These are phyloP conservation scores for Laticauda laticaudata DNA, from an alignment of 2,113 vertebrate species.

Conservation along the genomic window DNA sequence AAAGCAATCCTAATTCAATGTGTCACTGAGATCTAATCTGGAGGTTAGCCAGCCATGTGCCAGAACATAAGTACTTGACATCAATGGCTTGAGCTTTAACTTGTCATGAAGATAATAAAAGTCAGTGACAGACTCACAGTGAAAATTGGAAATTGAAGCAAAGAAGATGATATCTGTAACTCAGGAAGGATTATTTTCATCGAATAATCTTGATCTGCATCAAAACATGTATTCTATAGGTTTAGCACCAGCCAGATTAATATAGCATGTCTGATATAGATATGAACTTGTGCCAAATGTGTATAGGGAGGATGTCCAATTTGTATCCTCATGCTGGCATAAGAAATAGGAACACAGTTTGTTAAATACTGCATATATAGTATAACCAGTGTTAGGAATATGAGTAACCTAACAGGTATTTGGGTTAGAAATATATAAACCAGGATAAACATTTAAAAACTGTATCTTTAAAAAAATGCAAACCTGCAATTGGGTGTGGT, in stretches of 20 bases:
- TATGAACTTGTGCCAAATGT: not conserved
- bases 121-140: not conserved
- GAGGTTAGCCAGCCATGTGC: not conserved
- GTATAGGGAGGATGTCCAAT: not conserved
- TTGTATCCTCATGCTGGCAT: not conserved
- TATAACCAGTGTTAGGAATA: not conserved
- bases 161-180: not conserved
- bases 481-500: too few relatives aligned
- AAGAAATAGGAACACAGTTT: not conserved
- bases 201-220: not conserved
- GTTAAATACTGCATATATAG: not conserved
- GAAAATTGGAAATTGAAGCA: not conserved
- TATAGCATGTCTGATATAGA: not conserved
- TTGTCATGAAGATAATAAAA: not conserved
- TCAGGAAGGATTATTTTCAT: not conserved
- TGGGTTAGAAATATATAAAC: too few relatives aligned
- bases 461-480: too few relatives aligned
- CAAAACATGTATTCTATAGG: not conserved
- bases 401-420: too few relatives aligned
- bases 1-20: not conserved
- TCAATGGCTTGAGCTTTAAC: not conserved
- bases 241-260: not conserved
- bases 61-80: not conserved
- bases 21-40: not conserved
- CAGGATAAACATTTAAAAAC: too few relatives aligned